Evolutionary conservation across 2,797 vertebrate species (phyloP), one percentile per base, ranked within the genome.

Genomic region (Allobates femoralis): DNA sequence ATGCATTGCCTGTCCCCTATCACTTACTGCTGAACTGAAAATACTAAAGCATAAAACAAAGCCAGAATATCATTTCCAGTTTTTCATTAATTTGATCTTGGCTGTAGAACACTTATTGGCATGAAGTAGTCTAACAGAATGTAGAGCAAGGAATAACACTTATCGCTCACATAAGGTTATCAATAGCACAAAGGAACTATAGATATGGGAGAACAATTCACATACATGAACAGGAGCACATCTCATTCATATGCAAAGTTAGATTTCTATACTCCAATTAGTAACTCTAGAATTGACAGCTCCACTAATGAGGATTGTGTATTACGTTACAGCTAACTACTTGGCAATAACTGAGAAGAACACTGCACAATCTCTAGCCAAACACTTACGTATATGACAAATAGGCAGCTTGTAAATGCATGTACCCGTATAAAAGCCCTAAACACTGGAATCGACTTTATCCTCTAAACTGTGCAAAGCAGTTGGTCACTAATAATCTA

Each of bases 1-100:
- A 86, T 91, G 91, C 91, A 91, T 16, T 46, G 90, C 55, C 37
- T 75, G 37, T 41, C 81, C 28, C 41, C 51, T 56, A 55, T 77
- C 18, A 19, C 62, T 81, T 69, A 69, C 66, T 58, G 51, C 19
- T 26, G 21, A 55, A 18, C 5, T 60, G 14, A 34, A 71, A 71
- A 69, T 23, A 34, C 51, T 5, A 67, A 81, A 51, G 62, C 14
- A 32, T 37, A 82, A 55, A 82, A 71, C 32, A 82, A 23, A 73
- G 51, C 23, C 55, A 73, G n/a, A 73, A 41, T 58, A 58, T n/a
- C 1, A 58, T 30, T 83, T 34, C 55, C n/a, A 26, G 30, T 41
- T 28, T 41, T 56, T 58, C n/a, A 56, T 56, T n/a, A 41, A 60
- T 71, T 69, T 71, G 30, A 82, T 73, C 81, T 73, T 18, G 34